phyloP scores from a whole-genome alignment of 2,797 vertebrate genomes.

The Brotula barbata region DNA sequence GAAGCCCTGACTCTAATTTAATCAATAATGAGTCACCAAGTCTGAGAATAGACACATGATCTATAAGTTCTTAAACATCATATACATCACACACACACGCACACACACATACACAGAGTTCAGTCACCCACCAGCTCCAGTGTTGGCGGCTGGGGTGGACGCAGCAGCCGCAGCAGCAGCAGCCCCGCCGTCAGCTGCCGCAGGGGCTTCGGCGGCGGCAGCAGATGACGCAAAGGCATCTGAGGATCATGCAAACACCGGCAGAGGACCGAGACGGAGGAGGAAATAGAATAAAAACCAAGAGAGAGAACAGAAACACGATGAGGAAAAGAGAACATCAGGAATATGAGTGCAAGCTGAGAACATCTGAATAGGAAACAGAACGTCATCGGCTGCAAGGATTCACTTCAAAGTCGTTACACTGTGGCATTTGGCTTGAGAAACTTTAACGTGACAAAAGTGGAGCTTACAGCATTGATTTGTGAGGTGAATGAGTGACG shows the following conservation, averaged over 20 bases:
- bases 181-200: slow-evolving; percentile 86
- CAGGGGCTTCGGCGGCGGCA: slow-evolving; percentile 85
- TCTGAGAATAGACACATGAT: too few relatives aligned
- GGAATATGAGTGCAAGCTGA: slow-evolving; percentile 3
- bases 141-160: slow-evolving; percentile 76
- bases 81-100: slow-evolving; percentile 23
- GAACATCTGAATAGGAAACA: slow-evolving; percentile 5
- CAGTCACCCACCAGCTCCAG: slow-evolving; percentile 93
- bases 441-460: neutral
- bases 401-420: neutral
- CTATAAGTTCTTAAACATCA: too few relatives aligned
- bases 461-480: slow-evolving; percentile 20
- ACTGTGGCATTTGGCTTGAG: neutral
- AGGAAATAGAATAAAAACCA: slow-evolving; percentile 26
- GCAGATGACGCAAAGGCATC: slow-evolving; percentile 92
- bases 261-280: slow-evolving; percentile 5
- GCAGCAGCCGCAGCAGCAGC: slow-evolving; percentile 82
- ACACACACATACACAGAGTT: slow-evolving; percentile 21
- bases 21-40: neutral
- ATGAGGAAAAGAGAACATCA: slow-evolving; percentile 22
- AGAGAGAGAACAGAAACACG: slow-evolving; percentile 31
- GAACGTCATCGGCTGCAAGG: slow-evolving; percentile 1
- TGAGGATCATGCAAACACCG: slow-evolving; percentile 72
- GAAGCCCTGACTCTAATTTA: slow-evolving; percentile 5
- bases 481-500: slow-evolving; percentile 60